Evolutionary conservation across 2,797 vertebrate genomes (phyloP), one percentile per base, ranked within the genome.

Genomic region (Propithecus deckenii): DNA sequence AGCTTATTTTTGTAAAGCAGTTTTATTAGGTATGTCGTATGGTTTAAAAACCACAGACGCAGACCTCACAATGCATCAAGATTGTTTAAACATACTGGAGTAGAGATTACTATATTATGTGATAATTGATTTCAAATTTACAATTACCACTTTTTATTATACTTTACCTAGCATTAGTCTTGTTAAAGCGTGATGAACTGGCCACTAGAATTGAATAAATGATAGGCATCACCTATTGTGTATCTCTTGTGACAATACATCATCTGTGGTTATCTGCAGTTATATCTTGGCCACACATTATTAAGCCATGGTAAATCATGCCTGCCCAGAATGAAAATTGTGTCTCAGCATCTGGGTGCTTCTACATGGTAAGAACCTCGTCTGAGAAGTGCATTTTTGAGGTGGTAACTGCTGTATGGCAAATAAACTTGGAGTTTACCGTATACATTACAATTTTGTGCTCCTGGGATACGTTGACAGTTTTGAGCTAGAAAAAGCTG

Each of bases 1-100:
- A 96, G n/a, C 22, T 96, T 96, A 97, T 98, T 98, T 98, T 97
- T 96, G 43, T 38, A 94, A 97, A 92, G 79, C 72, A 85, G 89
- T 97, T 97, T 97, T 97, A 98, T 98, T 98, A 96, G 76, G 32
- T 84, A 14, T 89, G n/a, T 25, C 96, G 57, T 80, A 95, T 75
- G 93, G 43, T 57, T 98, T 97, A 89, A 95, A 97, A 97, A 23
- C 10, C 96, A 50, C 11, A 91, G 9, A 91, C 83, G n/a, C 83
- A 97, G 55, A 94, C 96, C 76, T 63, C 94, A 38, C 5, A 93
- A 22, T 74, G 22, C 11, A 94, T 91, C 17, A 76, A 38, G 83
- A 78, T 85, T 94, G 81, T 90, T 38, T 92, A 97, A 95, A 92
- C 14, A 88, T 35, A 13, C 13, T 94, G 76, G 41, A 15, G 14